These are phyloP conservation scores for Crambe crambe DNA, from an alignment of 37 sponge, comb jelly and placozoan species.

Conservation along the genomic window DNA sequence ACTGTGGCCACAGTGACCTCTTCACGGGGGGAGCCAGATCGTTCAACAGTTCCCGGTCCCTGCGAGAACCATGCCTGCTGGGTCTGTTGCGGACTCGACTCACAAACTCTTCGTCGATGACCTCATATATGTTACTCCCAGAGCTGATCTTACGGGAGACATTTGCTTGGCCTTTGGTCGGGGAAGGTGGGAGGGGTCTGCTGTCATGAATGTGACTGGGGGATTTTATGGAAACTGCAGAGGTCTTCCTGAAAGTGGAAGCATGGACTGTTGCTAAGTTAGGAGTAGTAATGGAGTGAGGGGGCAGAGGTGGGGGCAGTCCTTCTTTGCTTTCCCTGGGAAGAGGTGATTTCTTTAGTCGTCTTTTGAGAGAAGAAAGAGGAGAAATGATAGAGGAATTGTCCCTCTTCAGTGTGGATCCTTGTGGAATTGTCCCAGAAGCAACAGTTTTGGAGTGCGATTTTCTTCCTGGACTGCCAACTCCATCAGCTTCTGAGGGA, in stretches of 20 bases:
- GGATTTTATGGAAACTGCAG: background rate
- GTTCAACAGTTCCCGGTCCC: background rate
- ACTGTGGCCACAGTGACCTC: slow-evolving; percentile 4
- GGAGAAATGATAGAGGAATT: background rate
- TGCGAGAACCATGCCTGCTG: background rate
- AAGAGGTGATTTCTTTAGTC: background rate
- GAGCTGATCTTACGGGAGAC: background rate
- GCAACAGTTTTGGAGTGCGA: background rate
- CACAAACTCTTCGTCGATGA: slow-evolving; percentile 47
- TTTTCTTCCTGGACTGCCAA: background rate
- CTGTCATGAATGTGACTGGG: background rate
- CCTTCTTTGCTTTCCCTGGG: background rate
- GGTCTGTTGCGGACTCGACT: background rate
- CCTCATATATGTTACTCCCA: slow-evolving; percentile 61
- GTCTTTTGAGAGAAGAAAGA: background rate
- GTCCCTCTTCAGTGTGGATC: background rate
- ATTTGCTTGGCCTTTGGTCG: background rate
- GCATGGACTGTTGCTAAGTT: background rate
- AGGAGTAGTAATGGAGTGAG: background rate
- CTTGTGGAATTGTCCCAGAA: background rate
- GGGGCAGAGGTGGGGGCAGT: background rate
- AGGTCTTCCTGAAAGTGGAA: background rate
- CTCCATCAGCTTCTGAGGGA: background rate
- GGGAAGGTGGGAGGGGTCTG: slow-evolving; percentile 64
- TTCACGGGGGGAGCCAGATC: slow-evolving; percentile 18